Conservation (phyloP, 2,888 invertebrate genomes). For the Aspidiotus rigidus region DNA sequence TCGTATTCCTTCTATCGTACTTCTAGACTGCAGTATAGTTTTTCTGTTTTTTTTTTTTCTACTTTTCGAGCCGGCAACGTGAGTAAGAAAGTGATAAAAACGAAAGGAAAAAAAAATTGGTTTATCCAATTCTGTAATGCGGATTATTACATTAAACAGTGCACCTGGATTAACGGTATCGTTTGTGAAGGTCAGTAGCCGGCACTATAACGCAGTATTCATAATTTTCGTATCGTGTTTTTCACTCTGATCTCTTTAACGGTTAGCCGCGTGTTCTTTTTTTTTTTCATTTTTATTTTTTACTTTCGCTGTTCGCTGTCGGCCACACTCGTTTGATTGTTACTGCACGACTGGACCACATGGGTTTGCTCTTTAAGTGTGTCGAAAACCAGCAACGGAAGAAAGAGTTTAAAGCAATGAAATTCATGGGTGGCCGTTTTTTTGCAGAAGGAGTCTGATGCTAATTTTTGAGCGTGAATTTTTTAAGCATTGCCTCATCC, state of each 20-base stretch:
- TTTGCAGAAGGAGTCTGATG: too few relatives aligned
- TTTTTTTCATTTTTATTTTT: neutral
- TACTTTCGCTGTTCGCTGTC: constrained; percentile 1
- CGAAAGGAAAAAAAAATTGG: neutral
- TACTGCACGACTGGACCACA: too few relatives aligned
- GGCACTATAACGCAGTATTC: constrained; percentile 5
- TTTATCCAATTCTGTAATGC: constrained; percentile 16
- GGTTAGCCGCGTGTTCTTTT: neutral
- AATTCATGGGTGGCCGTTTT: too few relatives aligned
- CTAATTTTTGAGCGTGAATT: too few relatives aligned
- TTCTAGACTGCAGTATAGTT: too few relatives aligned
- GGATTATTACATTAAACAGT: neutral
- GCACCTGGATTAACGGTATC: constrained; percentile 31
- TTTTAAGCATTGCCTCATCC: too few relatives aligned
- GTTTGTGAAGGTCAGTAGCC: constrained; percentile 33
- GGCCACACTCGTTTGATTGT: neutral
- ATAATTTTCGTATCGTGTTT: constrained; percentile 1
- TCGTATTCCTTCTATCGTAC: too few relatives aligned
- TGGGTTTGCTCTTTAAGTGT: too few relatives aligned
- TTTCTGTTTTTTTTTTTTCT: too few relatives aligned
- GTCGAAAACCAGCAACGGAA: too few relatives aligned
- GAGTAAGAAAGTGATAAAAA: constrained; percentile 1
- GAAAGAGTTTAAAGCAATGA: too few relatives aligned
- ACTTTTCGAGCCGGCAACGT: neutral
- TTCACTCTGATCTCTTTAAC: neutral